Conservation (phyloP, 92 coral and sea anemone genomes). For the Desmophyllum pertusum region DNA sequence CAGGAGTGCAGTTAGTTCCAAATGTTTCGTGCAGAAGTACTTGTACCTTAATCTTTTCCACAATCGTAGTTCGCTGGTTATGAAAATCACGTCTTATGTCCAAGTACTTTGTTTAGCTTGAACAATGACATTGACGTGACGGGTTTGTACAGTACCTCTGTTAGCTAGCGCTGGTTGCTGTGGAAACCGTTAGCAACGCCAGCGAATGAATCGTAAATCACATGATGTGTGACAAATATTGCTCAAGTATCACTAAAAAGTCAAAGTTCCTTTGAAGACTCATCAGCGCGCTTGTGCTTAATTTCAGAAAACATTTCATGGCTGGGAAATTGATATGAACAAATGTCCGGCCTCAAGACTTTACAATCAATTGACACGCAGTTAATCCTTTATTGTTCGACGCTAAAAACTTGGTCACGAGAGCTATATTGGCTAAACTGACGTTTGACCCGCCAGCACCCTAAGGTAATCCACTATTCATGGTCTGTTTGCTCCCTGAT, state of each 20-base stretch:
- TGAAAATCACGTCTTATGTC: neutral
- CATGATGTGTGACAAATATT: neutral
- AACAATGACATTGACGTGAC: constrained; percentile 7
- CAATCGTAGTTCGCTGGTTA: neutral
- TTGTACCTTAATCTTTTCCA: neutral
- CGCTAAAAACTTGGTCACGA: neutral
- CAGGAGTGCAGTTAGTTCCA: neutral
- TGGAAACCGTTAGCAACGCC: constrained; percentile 4
- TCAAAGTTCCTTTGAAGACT: neutral
- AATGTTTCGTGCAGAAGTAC: constrained; percentile 2
- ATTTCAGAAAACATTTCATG: neutral
- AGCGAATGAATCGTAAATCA: neutral
- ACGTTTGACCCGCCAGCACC: neutral
- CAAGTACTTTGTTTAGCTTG: constrained; percentile 29
- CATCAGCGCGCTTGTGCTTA: neutral
- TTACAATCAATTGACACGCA: neutral
- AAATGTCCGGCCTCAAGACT: neutral
- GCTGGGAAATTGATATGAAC: neutral
- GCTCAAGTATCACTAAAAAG: neutral
- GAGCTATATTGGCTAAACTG: neutral
- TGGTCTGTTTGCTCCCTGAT: neutral
- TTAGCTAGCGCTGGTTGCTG: constrained; percentile 13
- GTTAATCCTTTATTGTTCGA: neutral
- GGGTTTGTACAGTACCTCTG: constrained; percentile 15
- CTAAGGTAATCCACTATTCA: neutral